Evolutionary conservation across 2,797 vertebrate genomes (phyloP).

Genomic region (Otolemur crassicaudatus): DNA sequence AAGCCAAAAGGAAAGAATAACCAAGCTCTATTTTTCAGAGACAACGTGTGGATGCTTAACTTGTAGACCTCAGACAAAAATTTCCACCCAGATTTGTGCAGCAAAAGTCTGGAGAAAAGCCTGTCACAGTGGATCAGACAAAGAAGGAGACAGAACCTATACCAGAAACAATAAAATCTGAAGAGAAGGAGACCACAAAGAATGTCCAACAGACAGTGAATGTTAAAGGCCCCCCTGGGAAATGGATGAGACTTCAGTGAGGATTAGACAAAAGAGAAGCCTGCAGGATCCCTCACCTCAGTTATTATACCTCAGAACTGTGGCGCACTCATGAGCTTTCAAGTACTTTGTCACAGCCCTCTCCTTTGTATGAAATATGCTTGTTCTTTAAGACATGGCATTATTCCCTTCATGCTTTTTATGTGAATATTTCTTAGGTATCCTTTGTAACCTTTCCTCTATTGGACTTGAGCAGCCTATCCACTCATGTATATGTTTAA

Average conservation of each 20-base stretch:
- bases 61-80: slow-evolving; percentile 96
- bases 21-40: slow-evolving; percentile 98
- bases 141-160: slow-evolving; percentile 96
- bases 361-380: slow-evolving; percentile 45
- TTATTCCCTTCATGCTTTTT: slow-evolving; percentile 52
- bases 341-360: slow-evolving; percentile 46
- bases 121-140: slow-evolving; percentile 96
- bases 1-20: slow-evolving; percentile 98
- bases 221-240: slow-evolving; percentile 96
- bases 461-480: neutral
- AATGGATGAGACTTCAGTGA: slow-evolving; percentile 96
- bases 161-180: slow-evolving; percentile 93
- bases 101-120: slow-evolving; percentile 98
- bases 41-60: slow-evolving; percentile 96
- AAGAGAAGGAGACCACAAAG: slow-evolving; percentile 95
- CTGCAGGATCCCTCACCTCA: slow-evolving; percentile 29
- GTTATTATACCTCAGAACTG: slow-evolving; percentile 61
- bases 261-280: slow-evolving; percentile 16
- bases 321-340: slow-evolving; percentile 38
- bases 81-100: slow-evolving; percentile 98
- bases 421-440: slow-evolving; percentile 48
- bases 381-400: slow-evolving; percentile 50
- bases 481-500: slow-evolving; percentile 77
- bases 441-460: slow-evolving; percentile 64
- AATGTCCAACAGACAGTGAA: slow-evolving; percentile 91